Evolutionary conservation across 2,888 invertebrate species (phyloP).

Genomic region (Anagyrus pseudococci): DNA sequence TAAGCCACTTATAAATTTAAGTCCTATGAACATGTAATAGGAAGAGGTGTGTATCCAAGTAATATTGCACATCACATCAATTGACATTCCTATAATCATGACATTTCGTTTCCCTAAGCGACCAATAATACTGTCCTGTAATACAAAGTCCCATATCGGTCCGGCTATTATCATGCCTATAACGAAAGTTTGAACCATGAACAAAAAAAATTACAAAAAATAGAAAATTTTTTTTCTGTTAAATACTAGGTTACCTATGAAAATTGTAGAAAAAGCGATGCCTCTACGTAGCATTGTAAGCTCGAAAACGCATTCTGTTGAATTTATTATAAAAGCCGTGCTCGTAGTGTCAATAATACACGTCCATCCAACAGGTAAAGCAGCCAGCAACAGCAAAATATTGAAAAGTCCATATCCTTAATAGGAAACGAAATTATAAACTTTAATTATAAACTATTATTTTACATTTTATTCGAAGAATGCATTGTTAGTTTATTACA

Average conservation of each 20-base stretch:
- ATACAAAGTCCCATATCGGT: constrained; percentile 78
- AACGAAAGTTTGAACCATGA: constrained; percentile 30
- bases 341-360: constrained; percentile 76
- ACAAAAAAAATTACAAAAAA: not conserved
- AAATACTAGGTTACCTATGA: constrained; percentile 67
- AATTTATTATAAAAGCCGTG: constrained; percentile 76
- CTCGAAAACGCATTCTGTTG: constrained; percentile 77
- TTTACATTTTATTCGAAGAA: too few relatives aligned
- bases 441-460: too few relatives aligned
- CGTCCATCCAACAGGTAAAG: constrained; percentile 71
- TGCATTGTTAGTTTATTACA: too few relatives aligned
- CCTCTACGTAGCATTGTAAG: constrained; percentile 75
- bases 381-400: constrained; percentile 66
- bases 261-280: constrained; percentile 73
- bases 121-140: constrained; percentile 74
- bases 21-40: constrained; percentile 71
- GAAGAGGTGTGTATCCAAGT: constrained; percentile 71
- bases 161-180: constrained; percentile 79
- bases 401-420: constrained; percentile 74
- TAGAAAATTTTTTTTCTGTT: not conserved
- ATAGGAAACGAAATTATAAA: too few relatives aligned
- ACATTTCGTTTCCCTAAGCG: constrained; percentile 74
- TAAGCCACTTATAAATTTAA: constrained; percentile 78
- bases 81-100: constrained; percentile 71
- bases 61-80: constrained; percentile 71